phyloP scores from a whole-genome alignment of 2,797 vertebrate genomes.

The Enteromius radiatus region DNA sequence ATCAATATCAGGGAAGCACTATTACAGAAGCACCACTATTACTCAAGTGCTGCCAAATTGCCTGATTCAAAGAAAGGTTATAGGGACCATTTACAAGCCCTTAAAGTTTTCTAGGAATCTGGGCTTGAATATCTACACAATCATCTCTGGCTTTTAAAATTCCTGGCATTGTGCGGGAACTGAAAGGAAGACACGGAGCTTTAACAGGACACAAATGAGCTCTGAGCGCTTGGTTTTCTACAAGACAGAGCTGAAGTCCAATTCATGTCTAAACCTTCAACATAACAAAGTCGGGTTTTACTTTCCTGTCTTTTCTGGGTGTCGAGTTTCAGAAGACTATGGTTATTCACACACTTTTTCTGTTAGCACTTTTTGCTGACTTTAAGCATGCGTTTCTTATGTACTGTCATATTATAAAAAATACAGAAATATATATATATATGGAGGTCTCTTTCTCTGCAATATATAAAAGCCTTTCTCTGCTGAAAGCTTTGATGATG shows the following conservation, averaged over 20 bases:
- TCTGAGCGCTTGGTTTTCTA: conserved; percentile 29
- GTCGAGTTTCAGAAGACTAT: neutral
- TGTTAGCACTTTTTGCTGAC: neutral
- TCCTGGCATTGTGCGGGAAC: conserved; percentile 7
- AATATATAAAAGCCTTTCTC: neutral
- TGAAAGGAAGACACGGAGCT: conserved; percentile 34
- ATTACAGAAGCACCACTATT: neutral
- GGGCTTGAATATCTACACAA: conserved; percentile 30
- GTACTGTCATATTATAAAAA: neutral
- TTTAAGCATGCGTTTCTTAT: neutral
- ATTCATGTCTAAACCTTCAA: conserved; percentile 31
- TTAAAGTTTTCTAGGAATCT: conserved; percentile 24
- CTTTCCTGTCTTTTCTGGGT: conserved; percentile 17
- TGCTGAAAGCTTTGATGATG: neutral
- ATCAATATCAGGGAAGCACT: neutral
- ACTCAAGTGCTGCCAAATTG: conserved; percentile 10
- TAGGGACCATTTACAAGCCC: neutral
- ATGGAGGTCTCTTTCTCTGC: neutral
- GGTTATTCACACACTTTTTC: neutral
- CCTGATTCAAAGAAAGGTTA: conserved; percentile 1
- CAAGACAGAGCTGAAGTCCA: conserved; percentile 19
- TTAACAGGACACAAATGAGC: conserved; percentile 45
- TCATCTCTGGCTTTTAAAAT: conserved; percentile 13
- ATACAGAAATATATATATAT: too few relatives aligned
- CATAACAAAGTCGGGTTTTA: neutral